These are phyloP conservation scores for Eilema sororculum DNA, from an alignment of 2,888 invertebrate genomes.

Conservation along the genomic window DNA sequence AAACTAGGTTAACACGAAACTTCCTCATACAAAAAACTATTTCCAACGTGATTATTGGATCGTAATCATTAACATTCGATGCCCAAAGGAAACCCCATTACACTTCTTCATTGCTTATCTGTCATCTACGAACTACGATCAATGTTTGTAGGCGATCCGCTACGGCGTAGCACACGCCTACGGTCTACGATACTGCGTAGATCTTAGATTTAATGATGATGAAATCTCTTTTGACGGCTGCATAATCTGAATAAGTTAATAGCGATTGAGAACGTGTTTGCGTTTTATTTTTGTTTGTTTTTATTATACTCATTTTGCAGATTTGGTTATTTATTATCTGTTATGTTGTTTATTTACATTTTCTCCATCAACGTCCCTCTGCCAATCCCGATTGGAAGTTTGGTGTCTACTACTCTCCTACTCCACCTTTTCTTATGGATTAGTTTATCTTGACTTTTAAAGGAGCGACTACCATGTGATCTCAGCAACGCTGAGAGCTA, in stretches of 20 bases:
- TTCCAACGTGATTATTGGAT: background rate
- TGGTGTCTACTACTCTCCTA: no score
- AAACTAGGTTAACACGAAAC: conserved; percentile 15
- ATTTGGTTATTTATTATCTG: background rate
- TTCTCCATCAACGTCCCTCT: no score
- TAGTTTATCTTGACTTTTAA: no score
- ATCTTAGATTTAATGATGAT: conserved; percentile 14
- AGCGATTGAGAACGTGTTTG: background rate
- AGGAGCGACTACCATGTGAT: no score
- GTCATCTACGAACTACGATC: conserved; percentile 20
- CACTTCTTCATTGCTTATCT: conserved; percentile 31
- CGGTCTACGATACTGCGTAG: conserved; percentile 36
- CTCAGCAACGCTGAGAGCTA: no score
- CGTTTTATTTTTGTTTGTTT: background rate
- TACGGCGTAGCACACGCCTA: conserved; percentile 37
- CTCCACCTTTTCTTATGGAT: no score
- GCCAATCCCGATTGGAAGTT: no score
- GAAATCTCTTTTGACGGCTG: conserved; percentile 10
- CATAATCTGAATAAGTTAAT: conserved; percentile 5
- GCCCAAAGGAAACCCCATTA: conserved; percentile 21
- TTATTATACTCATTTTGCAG: background rate
- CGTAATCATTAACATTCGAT: conserved; percentile 30
- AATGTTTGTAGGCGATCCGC: conserved; percentile 46
- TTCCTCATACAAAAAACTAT: conserved; percentile 24
- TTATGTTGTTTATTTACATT: no score